Evolutionary conservation across 2,888 invertebrate species (phyloP).

Genomic region (Meghimatium bilineatum): DNA sequence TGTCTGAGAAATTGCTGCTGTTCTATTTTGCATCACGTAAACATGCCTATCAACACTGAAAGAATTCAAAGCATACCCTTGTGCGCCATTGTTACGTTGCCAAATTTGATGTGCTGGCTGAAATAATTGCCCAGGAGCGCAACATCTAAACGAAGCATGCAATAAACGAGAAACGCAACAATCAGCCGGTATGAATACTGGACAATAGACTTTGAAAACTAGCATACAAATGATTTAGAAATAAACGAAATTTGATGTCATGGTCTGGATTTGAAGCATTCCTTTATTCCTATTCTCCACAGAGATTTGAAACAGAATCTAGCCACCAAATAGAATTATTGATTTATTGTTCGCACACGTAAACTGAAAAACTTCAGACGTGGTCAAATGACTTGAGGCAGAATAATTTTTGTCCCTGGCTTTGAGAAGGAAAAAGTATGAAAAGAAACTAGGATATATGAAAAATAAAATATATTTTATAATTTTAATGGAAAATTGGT

Average conservation of each 20-base stretch:
- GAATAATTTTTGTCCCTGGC: too few relatives aligned
- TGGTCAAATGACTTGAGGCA: too few relatives aligned
- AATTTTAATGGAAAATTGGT: too few relatives aligned
- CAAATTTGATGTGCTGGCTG: not conserved
- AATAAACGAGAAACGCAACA: not conserved
- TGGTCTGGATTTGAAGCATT: not conserved
- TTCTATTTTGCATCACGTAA: not conserved
- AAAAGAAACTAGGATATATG: too few relatives aligned
- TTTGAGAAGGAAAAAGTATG: too few relatives aligned
- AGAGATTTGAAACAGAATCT: not conserved
- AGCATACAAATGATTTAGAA: not conserved
- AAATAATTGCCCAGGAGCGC: constrained; percentile 6
- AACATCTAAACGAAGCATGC: not conserved
- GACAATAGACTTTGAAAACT: not conserved
- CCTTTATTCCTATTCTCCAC: not conserved
- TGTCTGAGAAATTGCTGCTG: not conserved
- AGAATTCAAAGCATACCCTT: not conserved
- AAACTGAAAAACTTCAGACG: too few relatives aligned
- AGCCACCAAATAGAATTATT: not conserved
- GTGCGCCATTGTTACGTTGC: constrained; percentile 1
- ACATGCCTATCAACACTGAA: not conserved
- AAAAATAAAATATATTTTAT: too few relatives aligned
- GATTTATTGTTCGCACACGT: too few relatives aligned
- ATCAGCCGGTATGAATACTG: not conserved
- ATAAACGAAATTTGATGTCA: not conserved